phyloP scores from a whole-genome alignment of 2,797 vertebrate species.

The Dromococcyx pavoninus region DNA sequence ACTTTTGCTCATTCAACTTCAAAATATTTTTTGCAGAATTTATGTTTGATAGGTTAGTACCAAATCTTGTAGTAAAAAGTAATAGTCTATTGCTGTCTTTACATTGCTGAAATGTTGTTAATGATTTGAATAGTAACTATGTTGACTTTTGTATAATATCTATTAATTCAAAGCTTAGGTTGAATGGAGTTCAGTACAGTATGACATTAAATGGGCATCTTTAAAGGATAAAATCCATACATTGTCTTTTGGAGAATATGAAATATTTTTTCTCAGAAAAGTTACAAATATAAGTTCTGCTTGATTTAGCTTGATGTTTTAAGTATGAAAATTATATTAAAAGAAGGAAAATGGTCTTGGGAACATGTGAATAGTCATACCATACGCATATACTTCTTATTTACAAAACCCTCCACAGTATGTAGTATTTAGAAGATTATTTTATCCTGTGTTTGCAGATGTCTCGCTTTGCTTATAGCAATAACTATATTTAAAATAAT shows the following conservation, averaged over 20 bases:
- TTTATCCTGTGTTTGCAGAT: background rate
- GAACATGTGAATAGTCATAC: background rate
- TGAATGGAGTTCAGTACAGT: background rate
- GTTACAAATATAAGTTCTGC: background rate
- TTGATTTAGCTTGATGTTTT: background rate
- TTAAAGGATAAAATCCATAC: background rate
- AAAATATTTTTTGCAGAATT: constrained; percentile 10
- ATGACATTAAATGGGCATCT: background rate
- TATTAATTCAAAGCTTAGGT: background rate
- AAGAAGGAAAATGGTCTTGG: background rate
- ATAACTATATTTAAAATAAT: background rate
- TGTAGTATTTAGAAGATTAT: background rate
- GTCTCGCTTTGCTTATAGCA: background rate
- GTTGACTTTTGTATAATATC: background rate
- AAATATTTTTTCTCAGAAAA: background rate
- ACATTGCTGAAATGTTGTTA: constrained; percentile 4
- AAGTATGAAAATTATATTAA: background rate
- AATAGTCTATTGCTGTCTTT: background rate
- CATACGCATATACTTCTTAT: background rate
- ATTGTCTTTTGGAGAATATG: background rate
- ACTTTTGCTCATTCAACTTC: background rate
- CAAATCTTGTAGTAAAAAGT: background rate
- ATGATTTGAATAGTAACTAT: background rate
- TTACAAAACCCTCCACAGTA: background rate
- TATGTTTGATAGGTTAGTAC: background rate